Evolutionary conservation across 2,888 invertebrate species (phyloP), one percentile per base, ranked within the genome.

Genomic region (Eulithis testata): DNA sequence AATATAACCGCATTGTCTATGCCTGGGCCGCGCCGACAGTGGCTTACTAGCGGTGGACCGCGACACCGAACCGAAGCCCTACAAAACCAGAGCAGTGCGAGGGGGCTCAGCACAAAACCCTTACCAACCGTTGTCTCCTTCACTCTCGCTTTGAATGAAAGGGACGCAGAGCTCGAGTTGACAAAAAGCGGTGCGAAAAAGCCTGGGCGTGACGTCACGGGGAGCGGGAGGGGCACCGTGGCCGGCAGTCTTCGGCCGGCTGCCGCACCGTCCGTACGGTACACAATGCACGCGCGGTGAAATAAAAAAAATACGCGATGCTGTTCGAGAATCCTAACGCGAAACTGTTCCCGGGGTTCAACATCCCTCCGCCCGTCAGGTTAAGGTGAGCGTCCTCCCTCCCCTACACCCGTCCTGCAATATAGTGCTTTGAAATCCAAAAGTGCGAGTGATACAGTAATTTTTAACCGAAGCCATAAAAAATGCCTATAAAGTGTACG

Each of bases 251-350:
- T 80, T 81, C 90, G 87, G 89, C 89, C 86, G 85, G 85, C 84
- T 83, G 88, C 85, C 80, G 78, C 73, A 74, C 76, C 76, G 81
- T 66, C 79, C 80, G 85, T 83, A 87, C 87, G 84, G 77, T 83
- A 76, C 87, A 88, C 78, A 62, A 88, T 85, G 89, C 84, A 86
- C 82, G 83, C 84, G 82, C 89, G 86, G 89, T 90, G 88, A 89
- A 89, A 86, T 66, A 87, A 82, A 81, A 83, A 21, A 84, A 82
- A 84, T 79, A 83, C 88, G 88, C 88, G 87, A 96, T 96, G 96
- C 92, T 96, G 89, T 96, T 96, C 88, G 96, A 96, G 90, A 95
- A 94, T 93, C 95, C 95, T 83, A 94, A 94, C 83, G 95, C 95
- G 89, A 94, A 96, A 90, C 94, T 95, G 87, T 95, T 94, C 87